Evolutionary conservation across 2,113 vertebrate genomes (phyloP).

Genomic region (Phaetusa simplex): DNA sequence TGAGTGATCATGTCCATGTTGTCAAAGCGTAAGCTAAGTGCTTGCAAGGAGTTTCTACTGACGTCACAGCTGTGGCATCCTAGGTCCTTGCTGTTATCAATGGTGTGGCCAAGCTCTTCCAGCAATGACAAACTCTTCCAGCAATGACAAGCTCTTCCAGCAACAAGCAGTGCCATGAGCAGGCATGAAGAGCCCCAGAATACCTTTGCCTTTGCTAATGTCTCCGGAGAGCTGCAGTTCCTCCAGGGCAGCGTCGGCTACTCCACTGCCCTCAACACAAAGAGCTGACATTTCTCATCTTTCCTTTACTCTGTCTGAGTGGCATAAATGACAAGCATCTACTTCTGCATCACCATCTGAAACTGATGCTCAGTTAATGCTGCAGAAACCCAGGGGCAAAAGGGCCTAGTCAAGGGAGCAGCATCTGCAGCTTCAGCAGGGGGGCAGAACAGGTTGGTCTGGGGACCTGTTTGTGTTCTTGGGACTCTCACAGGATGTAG

Average conservation of each 20-base stretch:
- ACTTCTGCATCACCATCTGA: background rate
- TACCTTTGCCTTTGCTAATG: background rate
- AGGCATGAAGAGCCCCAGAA: background rate
- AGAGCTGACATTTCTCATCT: background rate
- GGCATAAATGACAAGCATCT: background rate
- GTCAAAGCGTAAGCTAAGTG: background rate
- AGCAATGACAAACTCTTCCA: background rate
- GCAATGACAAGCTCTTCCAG: background rate
- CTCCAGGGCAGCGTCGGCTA: background rate
- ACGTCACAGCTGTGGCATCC: background rate
- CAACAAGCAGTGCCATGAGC: background rate
- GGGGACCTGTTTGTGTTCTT: background rate
- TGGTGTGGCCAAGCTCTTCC: background rate
- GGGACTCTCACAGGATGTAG: background rate
- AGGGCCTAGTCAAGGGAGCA: background rate
- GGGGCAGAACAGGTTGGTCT: background rate
- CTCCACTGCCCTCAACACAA: background rate
- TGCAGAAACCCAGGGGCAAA: background rate
- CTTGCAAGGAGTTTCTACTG: background rate
- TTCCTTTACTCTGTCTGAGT: conserved; percentile 2
- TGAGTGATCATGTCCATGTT: background rate
- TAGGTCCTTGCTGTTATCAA: background rate
- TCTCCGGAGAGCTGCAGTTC: background rate
- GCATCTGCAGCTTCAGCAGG: background rate
- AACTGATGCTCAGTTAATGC: background rate